phyloP scores from a whole-genome alignment of 1,140 invertebrate genomes.

The Plutomurus gul region DNA sequence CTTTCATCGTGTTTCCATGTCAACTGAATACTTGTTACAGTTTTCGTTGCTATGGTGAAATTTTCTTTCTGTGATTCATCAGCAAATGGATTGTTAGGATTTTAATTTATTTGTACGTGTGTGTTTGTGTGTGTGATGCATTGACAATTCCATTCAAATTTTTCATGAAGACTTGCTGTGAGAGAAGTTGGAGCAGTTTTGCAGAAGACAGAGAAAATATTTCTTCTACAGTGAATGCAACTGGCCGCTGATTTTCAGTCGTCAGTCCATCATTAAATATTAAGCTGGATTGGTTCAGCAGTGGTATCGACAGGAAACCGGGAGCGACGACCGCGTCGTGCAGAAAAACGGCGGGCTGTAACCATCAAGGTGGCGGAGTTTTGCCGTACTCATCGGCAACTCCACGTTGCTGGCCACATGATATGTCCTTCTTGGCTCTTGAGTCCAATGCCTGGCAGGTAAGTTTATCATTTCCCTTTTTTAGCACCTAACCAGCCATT shows the following conservation, averaged over 20 bases:
- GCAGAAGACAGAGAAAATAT: too few relatives aligned
- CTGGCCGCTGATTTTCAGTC: constrained; percentile 3
- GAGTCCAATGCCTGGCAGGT: constrained; percentile 53
- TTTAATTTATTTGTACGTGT: too few relatives aligned
- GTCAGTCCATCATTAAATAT: not conserved
- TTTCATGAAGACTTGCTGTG: not conserved
- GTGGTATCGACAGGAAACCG: constrained; percentile 46
- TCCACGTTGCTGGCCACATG: constrained; percentile 52
- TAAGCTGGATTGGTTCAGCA: constrained; percentile 52
- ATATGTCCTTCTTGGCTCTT: constrained; percentile 52
- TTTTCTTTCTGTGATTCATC: too few relatives aligned
- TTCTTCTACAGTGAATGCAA: not conserved
- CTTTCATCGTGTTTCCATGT: too few relatives aligned
- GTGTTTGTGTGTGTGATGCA: too few relatives aligned
- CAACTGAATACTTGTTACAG: too few relatives aligned
- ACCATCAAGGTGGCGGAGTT: constrained; percentile 51
- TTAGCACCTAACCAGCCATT: not conserved
- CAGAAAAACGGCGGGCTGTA: constrained; percentile 49
- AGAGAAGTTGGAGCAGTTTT: not conserved
- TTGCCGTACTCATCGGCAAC: constrained; percentile 48
- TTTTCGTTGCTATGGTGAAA: too few relatives aligned
- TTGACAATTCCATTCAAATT: too few relatives aligned
- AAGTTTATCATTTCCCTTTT: not conserved
- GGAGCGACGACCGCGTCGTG: constrained; percentile 45
- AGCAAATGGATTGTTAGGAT: too few relatives aligned